These are phyloP conservation scores for Tenthredo scrophulariae DNA, from an alignment of 2,888 invertebrate species.

Conservation along the genomic window DNA sequence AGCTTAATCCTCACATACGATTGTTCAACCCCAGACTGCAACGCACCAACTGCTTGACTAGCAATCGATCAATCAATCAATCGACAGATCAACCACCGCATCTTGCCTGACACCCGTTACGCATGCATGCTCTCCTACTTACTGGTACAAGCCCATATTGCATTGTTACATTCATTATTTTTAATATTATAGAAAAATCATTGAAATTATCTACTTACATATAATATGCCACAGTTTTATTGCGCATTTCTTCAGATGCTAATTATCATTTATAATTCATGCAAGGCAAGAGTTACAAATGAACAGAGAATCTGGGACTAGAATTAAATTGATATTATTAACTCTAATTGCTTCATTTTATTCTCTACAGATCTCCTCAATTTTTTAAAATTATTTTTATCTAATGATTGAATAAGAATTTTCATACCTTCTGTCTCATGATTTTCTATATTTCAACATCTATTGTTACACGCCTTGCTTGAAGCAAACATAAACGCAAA, in stretches of 20 bases:
- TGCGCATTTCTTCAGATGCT: conserved; percentile 30
- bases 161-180: conserved; percentile 58
- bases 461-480: conserved; percentile 5
- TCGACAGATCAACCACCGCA: conserved; percentile 68
- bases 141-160: conserved; percentile 61
- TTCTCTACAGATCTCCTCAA: background rate
- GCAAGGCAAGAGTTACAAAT: background rate
- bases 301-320: conserved; percentile 28
- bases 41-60: conserved; percentile 70
- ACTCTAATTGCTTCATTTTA: background rate
- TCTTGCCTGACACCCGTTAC: conserved; percentile 70
- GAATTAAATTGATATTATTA: conserved; percentile 9
- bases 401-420: conserved; percentile 18
- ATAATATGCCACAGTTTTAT: conserved; percentile 15
- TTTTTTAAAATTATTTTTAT: background rate
- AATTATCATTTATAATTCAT: conserved; percentile 35
- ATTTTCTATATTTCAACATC: conserved; percentile 24
- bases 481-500: background rate
- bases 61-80: conserved; percentile 67
- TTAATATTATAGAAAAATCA: conserved; percentile 56
- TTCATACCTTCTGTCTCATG: background rate
- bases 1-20: conserved; percentile 71
- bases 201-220: conserved; percentile 52
- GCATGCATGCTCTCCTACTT: conserved; percentile 67
- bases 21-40: conserved; percentile 68